A percentile compares a stretch with the other conserved stretches of the same genome.
phyloP scores from a whole-genome alignment of 37 sponge, comb jelly and placozoan genomes.

The Aplysina aerophoba region DNA sequence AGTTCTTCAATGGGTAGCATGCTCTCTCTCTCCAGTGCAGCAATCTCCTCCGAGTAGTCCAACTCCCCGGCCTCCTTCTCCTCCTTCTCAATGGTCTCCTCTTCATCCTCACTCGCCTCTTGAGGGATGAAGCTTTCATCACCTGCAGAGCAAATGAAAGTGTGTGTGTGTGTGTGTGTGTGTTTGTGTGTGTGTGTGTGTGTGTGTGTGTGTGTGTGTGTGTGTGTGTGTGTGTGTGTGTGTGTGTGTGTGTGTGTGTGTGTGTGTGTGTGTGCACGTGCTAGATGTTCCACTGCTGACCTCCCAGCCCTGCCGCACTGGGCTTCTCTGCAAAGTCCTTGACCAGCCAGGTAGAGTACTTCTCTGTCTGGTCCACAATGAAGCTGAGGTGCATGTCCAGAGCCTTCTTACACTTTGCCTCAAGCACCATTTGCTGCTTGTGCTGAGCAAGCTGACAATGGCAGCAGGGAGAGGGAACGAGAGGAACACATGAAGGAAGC shows the following conservation, averaged over 20 bases:
- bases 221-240: not conserved
- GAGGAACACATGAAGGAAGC: not conserved
- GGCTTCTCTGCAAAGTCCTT: constrained; percentile 63
- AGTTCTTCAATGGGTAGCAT: constrained; percentile 86
- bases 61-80: constrained; percentile 66
- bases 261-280: not conserved
- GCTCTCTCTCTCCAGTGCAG: constrained; percentile 76
- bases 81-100: constrained; percentile 86
- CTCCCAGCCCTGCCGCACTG: not conserved
- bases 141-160: not conserved
- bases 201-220: not conserved
- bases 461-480: not conserved
- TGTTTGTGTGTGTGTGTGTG: not conserved
- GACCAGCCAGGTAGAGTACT: constrained; percentile 95
- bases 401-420: constrained; percentile 83
- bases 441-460: constrained; percentile 68
- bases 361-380: constrained; percentile 95
- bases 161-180: not conserved
- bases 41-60: constrained; percentile 74
- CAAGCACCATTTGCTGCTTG: constrained; percentile 79
- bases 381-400: constrained; percentile 89
- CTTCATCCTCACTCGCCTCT: constrained; percentile 79
- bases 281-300: not conserved
- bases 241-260: not conserved
- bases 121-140: constrained; percentile 38